Evolutionary conservation across 2,888 invertebrate genomes (phyloP).

Genomic region (Hypena proboscidalis): DNA sequence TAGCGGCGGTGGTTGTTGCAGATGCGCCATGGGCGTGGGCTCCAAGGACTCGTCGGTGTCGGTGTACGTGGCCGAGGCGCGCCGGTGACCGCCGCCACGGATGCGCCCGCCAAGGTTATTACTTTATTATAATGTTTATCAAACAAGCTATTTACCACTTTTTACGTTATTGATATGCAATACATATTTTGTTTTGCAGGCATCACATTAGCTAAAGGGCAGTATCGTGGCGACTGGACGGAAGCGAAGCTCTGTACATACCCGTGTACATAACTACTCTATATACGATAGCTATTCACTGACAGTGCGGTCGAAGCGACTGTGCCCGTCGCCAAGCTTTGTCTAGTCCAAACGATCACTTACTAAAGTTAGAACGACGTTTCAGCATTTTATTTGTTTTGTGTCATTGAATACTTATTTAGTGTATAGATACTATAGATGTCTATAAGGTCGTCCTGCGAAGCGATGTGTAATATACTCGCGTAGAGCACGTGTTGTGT

Average conservation of each 20-base stretch:
- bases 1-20: constrained; percentile 46
- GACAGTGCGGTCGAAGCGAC: constrained; percentile 19
- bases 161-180: no score
- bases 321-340: no score
- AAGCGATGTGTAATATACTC: no score
- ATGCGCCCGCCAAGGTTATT: no score
- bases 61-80: constrained; percentile 90
- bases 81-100: constrained; percentile 89
- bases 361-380: constrained; percentile 5
- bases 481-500: no score
- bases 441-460: constrained; percentile 2
- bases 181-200: no score
- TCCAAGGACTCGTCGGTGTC: constrained; percentile 94
- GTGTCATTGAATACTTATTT: constrained; percentile 41
- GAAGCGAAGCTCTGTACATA: neutral
- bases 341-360: constrained; percentile 28
- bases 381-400: constrained; percentile 13
- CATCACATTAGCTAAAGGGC: no score
- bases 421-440: constrained; percentile 27
- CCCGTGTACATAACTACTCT: constrained; percentile 20
- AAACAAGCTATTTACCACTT: no score
- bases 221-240: no score
- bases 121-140: no score
- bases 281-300: constrained; percentile 32
- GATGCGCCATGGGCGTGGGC: constrained; percentile 93